phyloP scores from a whole-genome alignment of 2,888 invertebrate genomes.

The Leucophenga montana region DNA sequence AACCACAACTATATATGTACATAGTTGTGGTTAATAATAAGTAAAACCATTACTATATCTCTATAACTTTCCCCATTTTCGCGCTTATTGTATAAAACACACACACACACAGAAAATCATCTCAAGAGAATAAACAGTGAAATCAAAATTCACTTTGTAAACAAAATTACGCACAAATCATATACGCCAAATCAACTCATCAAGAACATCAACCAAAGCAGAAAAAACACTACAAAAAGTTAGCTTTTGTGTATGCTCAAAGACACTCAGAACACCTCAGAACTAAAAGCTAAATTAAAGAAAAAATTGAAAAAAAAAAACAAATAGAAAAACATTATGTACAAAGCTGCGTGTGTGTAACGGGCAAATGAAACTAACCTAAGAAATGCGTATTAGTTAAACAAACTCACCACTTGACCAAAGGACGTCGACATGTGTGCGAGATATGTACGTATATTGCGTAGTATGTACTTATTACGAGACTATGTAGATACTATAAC shows the following conservation, averaged over 20 bases:
- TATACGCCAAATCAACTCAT: constrained; percentile 15
- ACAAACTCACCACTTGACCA: constrained; percentile 17
- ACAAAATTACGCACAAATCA: constrained; percentile 24
- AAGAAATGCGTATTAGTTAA: constrained; percentile 4
- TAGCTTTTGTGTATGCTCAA: too few relatives aligned
- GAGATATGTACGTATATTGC: neutral
- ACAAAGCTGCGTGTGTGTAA: constrained; percentile 3
- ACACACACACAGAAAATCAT: too few relatives aligned
- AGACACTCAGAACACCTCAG: too few relatives aligned
- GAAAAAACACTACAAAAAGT: neutral
- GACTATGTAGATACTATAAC: too few relatives aligned
- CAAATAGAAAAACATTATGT: neutral
- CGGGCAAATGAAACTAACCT: neutral
- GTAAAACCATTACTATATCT: too few relatives aligned
- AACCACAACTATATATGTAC: too few relatives aligned
- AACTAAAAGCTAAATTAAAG: neutral
- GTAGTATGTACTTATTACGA: neutral
- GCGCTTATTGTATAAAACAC: too few relatives aligned
- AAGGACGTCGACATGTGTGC: neutral
- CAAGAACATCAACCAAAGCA: neutral
- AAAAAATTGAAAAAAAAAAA: neutral
- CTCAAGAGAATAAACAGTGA: constrained; percentile 37
- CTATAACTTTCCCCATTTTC: too few relatives aligned
- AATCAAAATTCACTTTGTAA: constrained; percentile 1
- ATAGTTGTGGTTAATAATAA: too few relatives aligned